Base-by-base conservation (phyloP, 1,140 invertebrate genomes). In the Xylocopa sonorina region DNA sequence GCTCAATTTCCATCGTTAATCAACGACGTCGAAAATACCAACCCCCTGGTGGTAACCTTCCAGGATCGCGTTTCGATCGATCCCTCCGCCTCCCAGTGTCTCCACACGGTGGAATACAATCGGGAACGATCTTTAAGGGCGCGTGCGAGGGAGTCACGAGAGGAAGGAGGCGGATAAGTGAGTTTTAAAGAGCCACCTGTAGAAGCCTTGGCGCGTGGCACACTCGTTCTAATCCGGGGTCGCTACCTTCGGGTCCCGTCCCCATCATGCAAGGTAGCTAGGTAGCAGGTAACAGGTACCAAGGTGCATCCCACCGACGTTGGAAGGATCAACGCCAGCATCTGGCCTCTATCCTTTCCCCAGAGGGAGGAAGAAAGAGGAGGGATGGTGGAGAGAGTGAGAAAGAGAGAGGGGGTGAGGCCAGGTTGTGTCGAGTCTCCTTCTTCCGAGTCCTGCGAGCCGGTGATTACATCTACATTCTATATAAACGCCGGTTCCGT, bases 251-350 rank as follows among this genome's bases (percentile, higher is more conserved):
- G 73, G n/a, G 80, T 66, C 85, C 63, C 60, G 74, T 79, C 74
- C 79, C 55, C 80, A 51, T 85, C 75, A 63, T 83, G 64, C 82
- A 78, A 78, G 80, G n/a, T n/a, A n/a, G 76, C 69, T 63, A 77
- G 82, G 69, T 85, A 87, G 78, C 84, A 82, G 82, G 84, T 85
- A 89, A 89, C 85, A 88, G 86, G 85, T 82, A 89, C 84, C 78
- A 78, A 80, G 75, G 75, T 82, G 66, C 82, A 81, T 82, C 83
- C 79, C 81, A 75, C 77, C 84, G 62, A 50, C 64, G 74, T 72
- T 66, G 53, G 60, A 64, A 66, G 73, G 79, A 84, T 88, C 81
- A 68, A 67, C 76, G 53, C 64, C 80, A 80, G 79, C 86, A 84
- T 88, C 88, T 86, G 79, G 67, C 60, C 68, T 55, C 24, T n/a